Evolutionary conservation across 30 jellyfish, hydroid and myxozoan genomes (phyloP), one percentile per base, ranked within the genome.

Genomic region (Turritopsis dohrnii): DNA sequence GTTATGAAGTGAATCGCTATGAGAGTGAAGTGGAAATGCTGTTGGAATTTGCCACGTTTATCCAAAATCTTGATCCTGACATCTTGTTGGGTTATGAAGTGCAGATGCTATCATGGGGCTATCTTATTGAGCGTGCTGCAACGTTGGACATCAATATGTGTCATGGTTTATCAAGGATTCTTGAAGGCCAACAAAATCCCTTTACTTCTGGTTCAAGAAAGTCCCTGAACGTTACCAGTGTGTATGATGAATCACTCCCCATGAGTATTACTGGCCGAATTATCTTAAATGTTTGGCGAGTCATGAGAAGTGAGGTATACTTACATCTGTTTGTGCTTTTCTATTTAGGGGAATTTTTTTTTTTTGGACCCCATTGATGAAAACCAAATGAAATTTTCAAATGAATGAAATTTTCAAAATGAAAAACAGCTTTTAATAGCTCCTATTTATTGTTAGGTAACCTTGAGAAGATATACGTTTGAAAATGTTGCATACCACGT

Each of bases 241-340:
- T 86, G 89, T 94, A 69, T 84, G 97, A 96, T 28, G 92, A 85
- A 20, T 54, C 76, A 53, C 73, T 74, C 27, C 90, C 93, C n/a
- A 75, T 89, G 71, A 89, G 72, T 29, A 85, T 94, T 23, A 66
- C 90, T 18, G 99, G 99, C 24, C 75, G 99, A 53, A 89, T 94
- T 41, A 79, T 94, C 20, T 81, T 94, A 53, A 94, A 94, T 88
- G 93, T 94, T 20, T 94, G 99, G 99, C 81, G 99, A 65, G 85
- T 94, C 1, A 94, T 94, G 99, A 87, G 97, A 20, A 86, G 94
- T 72, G 99, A 94, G 96, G 99, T 94, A 81, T n/a, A n/a, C n/a
- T n/a, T n/a, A n/a, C n/a, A n/a, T n/a, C n/a, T n/a, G n/a, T n/a
- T n/a, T n/a, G n/a, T n/a, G n/a, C n/a, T n/a, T n/a, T n/a, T n/a